These are phyloP conservation scores for Tupaia tana DNA, from an alignment of 2,113 vertebrate genomes.

Conservation along the genomic window DNA sequence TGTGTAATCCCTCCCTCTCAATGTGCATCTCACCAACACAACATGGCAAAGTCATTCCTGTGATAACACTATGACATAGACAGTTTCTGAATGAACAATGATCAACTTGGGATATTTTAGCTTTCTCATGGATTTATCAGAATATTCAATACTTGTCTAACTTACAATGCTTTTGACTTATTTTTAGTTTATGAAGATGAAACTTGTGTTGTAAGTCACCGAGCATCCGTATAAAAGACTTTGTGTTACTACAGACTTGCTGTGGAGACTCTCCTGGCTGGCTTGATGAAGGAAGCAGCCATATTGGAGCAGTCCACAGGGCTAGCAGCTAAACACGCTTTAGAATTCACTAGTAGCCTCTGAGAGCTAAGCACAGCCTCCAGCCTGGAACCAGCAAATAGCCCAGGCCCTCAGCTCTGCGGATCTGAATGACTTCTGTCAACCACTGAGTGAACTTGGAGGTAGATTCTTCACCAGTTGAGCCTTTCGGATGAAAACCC, in stretches of 20 bases:
- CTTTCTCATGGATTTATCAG: too few relatives aligned
- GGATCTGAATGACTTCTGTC: background rate
- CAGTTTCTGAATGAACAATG: too few relatives aligned
- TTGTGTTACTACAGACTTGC: background rate
- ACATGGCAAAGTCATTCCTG: too few relatives aligned
- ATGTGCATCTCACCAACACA: background rate
- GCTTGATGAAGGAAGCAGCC: background rate
- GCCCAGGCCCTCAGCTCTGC: too few relatives aligned
- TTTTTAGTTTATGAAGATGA: too few relatives aligned
- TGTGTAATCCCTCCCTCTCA: background rate
- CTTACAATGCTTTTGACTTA: too few relatives aligned
- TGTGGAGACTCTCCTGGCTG: background rate
- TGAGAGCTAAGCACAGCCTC: background rate
- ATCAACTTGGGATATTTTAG: too few relatives aligned
- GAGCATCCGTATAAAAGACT: background rate
- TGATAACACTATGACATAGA: too few relatives aligned
- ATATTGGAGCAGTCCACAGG: accelerated
- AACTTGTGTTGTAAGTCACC: too few relatives aligned
- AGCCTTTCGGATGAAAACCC: background rate
- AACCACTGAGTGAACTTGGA: background rate
- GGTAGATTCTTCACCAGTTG: background rate
- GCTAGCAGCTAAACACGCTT: background rate
- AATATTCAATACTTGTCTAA: too few relatives aligned
- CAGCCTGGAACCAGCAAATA: background rate
- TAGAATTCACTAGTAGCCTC: background rate